These are phyloP conservation scores for Diphyllodes magnificus DNA, from an alignment of 2,113 vertebrate genomes.

Conservation along the genomic window DNA sequence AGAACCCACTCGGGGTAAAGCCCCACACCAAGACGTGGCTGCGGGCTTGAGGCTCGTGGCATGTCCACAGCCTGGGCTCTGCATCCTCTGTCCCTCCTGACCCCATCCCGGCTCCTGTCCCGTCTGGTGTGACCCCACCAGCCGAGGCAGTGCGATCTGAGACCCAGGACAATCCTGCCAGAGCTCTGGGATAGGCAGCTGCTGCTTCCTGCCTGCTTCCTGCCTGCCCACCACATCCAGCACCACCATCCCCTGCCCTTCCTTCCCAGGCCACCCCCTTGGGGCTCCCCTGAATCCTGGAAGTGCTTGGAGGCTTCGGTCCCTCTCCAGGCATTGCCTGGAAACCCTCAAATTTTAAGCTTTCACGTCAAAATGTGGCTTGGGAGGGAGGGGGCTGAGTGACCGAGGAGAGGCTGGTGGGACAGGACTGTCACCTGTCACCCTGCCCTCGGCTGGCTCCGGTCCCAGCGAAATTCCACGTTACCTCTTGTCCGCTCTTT, in stretches of 20 bases:
- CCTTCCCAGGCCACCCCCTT: background rate
- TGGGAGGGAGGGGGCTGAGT: background rate
- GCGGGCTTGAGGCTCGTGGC: accelerated
- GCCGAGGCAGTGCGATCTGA: background rate
- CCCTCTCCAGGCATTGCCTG: background rate
- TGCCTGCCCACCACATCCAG: background rate
- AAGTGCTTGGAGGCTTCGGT: accelerated
- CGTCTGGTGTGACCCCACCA: background rate
- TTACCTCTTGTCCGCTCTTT: background rate
- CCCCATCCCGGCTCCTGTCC: background rate
- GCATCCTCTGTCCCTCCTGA: background rate
- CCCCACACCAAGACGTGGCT: background rate
- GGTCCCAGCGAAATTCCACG: accelerated
- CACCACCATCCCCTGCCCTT: background rate
- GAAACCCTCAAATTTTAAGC: background rate
- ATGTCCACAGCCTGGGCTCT: background rate
- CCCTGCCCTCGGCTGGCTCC: accelerated
- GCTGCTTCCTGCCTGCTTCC: background rate
- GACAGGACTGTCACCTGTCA: accelerated
- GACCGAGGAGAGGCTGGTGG: accelerated
- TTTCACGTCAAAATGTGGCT: accelerated
- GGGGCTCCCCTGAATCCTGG: accelerated
- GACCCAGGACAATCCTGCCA: accelerated
- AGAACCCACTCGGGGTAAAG: accelerated
- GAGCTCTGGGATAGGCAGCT: background rate